Evolutionary conservation across 92 coral and sea anemone genomes (phyloP).

Genomic region (Micromussa lordhowensis): DNA sequence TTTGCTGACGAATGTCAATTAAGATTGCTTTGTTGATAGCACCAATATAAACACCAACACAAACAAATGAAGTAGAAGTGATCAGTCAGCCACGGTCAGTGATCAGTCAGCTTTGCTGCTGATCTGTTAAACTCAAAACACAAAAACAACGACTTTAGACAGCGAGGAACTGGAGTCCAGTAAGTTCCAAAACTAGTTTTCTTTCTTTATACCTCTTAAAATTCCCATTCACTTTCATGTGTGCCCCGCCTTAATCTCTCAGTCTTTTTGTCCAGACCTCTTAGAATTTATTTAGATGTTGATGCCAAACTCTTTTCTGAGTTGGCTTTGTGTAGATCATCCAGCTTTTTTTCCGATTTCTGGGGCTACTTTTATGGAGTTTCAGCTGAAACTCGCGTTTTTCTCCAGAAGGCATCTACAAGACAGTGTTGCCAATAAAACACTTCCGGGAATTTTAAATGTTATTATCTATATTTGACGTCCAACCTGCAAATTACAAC

Average conservation of each 20-base stretch:
- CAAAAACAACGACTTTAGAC: background rate
- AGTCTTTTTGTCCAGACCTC: conserved; percentile 25
- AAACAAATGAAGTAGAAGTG: conserved; percentile 12
- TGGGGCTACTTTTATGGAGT: too few species aligned
- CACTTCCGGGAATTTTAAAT: too few species aligned
- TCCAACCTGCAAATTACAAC: too few species aligned
- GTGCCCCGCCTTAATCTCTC: conserved; percentile 28
- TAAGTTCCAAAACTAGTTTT: conserved; percentile 13
- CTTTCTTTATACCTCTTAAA: conserved; percentile 50
- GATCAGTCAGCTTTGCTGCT: conserved; percentile 14
- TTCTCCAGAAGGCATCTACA: too few species aligned
- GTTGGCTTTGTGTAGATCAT: background rate
- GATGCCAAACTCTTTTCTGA: background rate
- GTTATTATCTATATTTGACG: too few species aligned
- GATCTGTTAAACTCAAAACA: conserved; percentile 18
- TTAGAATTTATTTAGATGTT: conserved; percentile 1
- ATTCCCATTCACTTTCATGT: too few species aligned
- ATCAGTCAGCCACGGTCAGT: background rate
- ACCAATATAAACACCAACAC: conserved; percentile 6
- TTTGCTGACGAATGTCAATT: too few species aligned
- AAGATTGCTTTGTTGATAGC: too few species aligned
- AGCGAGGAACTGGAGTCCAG: background rate
- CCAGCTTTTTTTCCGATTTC: background rate
- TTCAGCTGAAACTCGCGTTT: too few species aligned
- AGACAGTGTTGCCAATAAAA: too few species aligned